A percentile compares a stretch with the other conserved stretches of the same genome.
Evolutionary conservation across 2,888 invertebrate genomes (phyloP).

Genomic region (Pseudeuparius sepicola): DNA sequence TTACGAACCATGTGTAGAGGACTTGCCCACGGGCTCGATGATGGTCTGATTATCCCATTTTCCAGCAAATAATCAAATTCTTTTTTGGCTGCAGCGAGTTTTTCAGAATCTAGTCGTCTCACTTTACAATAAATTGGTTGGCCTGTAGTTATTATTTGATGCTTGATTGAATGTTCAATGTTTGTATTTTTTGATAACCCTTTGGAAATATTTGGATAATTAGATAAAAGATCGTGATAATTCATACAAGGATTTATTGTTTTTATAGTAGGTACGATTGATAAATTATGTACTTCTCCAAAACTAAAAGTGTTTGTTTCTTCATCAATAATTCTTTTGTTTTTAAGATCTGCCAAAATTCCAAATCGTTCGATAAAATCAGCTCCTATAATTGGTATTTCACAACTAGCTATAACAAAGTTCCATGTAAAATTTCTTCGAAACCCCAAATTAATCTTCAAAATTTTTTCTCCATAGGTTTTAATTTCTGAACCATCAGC

Average conservation of each 20-base stretch:
- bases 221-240: constrained; percentile 1
- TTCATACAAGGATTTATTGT: not conserved
- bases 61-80: constrained; percentile 26
- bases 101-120: constrained; percentile 19
- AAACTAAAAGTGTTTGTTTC: not conserved
- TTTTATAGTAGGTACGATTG: too few relatives aligned
- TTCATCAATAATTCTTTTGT: not conserved
- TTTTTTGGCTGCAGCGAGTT: constrained; percentile 21
- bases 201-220: not conserved
- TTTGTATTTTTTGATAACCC: not conserved
- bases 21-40: constrained; percentile 10
- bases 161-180: not conserved
- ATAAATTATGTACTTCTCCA: too few relatives aligned
- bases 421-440: constrained; percentile 1
- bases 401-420: constrained; percentile 1
- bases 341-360: not conserved
- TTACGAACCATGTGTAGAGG: constrained; percentile 9
- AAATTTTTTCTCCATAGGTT: not conserved
- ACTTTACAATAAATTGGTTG: constrained; percentile 5
- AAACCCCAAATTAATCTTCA: not conserved
- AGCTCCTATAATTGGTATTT: constrained; percentile 3
- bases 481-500: too few relatives aligned
- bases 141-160: constrained; percentile 10
- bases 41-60: constrained; percentile 19
- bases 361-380: constrained; percentile 1